Base-by-base conservation (phyloP, 2,797 vertebrate species). In the Pteropus rufus region DNA sequence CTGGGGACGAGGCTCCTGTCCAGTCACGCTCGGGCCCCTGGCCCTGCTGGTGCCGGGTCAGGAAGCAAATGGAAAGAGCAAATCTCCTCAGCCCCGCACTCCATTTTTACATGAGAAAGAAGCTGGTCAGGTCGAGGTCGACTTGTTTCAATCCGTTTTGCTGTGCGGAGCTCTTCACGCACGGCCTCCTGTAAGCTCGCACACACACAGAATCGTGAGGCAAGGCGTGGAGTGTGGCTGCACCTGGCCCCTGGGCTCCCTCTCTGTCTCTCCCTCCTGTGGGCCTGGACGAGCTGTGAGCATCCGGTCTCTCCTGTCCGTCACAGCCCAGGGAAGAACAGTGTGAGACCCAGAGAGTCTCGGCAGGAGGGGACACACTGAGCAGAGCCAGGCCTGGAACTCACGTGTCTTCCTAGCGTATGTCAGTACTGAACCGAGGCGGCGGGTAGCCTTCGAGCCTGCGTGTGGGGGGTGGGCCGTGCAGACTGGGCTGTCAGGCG, bases 11-110 rank as follows among this genome's bases (percentile, higher is more conserved):
- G 79, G 49, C 60, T 94, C 73, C 70, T 44, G 23, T 81, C 77
- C 94, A 19, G 31, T 92, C 34, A 5, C 12, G 39, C 41, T 89
- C 94, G 77, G 90, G 79, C 36, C 81, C 80, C 85, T 89, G 73
- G 26, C 93, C 41, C 90, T 89, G n/a, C 1, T 52, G 94, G 36
- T 5, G 15, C 93, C 87, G 56, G 88, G 69, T 26, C 23, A 72
- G 65, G 89, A 85, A 94, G 65, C 82, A 94, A 88, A 90, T 41
- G 62, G 70, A 82, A 44, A 18, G 18, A 86, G 34, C 52, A 80
- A 46, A 31, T 70, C 39, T 93, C 70, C 90, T 54, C 23, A 23
- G 9, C 1, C 36, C 4, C n/a, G 23, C 10, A 31, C 44, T 91
- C 72, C 31, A 65, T 72, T 64, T 89, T 88, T 90, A 54, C 44